Percentiles rank a stretch among this genome's conserved stretches.
Conservation (phyloP, 2,888 invertebrate genomes). For the Drepanosiphum platanoidis region DNA sequence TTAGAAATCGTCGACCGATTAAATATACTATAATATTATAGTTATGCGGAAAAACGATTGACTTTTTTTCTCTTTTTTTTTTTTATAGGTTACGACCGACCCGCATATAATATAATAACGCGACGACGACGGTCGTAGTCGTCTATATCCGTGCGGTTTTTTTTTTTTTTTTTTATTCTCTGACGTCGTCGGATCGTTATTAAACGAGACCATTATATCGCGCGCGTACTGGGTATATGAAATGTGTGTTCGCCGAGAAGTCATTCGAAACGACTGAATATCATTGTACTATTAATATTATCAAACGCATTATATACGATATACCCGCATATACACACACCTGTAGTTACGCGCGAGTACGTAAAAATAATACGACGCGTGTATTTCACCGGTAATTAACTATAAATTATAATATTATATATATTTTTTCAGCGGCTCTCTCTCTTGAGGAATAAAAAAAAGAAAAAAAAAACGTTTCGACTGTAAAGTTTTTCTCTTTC, state of each 20-base stretch:
- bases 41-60: background rate
- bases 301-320: no score
- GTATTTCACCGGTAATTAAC: background rate
- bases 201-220: background rate
- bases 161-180: background rate
- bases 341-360: background rate
- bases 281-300: no score
- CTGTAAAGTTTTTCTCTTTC: no score
- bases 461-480: background rate
- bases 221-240: no score
- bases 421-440: background rate
- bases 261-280: no score
- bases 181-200: background rate
- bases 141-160: background rate
- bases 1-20: background rate
- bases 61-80: no score
- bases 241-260: no score
- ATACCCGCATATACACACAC: background rate
- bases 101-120: no score
- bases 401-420: background rate
- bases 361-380: background rate
- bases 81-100: conserved; percentile 2
- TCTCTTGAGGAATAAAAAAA: no score
- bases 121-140: background rate
- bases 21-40: background rate